Base-by-base conservation (phyloP, 2,888 invertebrate genomes). In the Tetramorium bicarinatum region DNA sequence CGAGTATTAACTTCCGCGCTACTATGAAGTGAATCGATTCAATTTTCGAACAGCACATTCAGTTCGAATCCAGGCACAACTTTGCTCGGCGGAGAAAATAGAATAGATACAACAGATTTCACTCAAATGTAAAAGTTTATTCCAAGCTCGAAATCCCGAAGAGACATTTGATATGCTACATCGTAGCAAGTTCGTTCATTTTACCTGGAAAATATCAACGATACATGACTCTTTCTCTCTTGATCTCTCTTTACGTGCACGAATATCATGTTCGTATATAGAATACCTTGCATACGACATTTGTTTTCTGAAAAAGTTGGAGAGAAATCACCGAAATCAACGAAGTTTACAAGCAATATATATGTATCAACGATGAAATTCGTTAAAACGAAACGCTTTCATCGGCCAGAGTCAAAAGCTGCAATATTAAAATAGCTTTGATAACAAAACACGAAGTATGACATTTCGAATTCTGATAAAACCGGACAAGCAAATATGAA, bases 71-170 rank as follows among this genome's bases (percentile, higher is more conserved):
- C 44, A n/a, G 52, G 34, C 38, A 15, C 79, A 69, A 80, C 79
- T 80, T 71, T 34, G 41, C 56, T 67, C 67, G 8, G 15, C 59
- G 69, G 56, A 34, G 56, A 56, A 82, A 76, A 82, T 47, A 82
- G 15, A 62, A 54, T 41, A 61, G 76, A 82, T 41, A 88, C 21
- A 67, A 79, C 56, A 13, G 79, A 71, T 71, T 21, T 21, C 15
- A 29, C 47, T 71, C 21, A 59, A 79, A 79, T 69, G 69, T 69
- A 79, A 79, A 79, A 79, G 79, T 79, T 79, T 69, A 67, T 69
- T 59, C 21, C 54, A 15, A 47, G 21, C 79, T 69, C 47, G 69
- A 69, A 79, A 79, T 79, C 47, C 59, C 79, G 18, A 69, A 38
- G 47, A 79, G 69, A 79, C 79, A 79, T 69, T 77, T 56, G 79